Evolutionary conservation across 2,797 vertebrate species (phyloP), one percentile per base, ranked within the genome.

Genomic region (Lepilemur septentrionalis): DNA sequence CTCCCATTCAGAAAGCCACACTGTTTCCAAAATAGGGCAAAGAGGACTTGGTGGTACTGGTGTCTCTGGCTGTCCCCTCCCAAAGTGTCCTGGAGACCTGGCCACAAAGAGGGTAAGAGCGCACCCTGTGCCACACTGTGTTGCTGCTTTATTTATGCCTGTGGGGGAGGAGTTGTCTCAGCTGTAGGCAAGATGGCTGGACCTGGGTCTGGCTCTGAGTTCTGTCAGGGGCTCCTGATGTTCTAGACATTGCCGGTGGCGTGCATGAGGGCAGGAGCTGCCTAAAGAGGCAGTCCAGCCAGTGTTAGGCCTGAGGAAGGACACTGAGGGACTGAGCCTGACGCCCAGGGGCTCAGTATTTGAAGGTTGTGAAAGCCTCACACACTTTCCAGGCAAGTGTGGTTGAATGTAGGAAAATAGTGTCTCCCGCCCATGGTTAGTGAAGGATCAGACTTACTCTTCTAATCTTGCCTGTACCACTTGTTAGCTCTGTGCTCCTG

Each of bases 251-350:
- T 1, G 0, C 32, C 38, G 18, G 69, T 46, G 20, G 22, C 8
- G 12, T 7, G 7, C 10, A 28, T 5, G 25, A 46, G 50, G 17
- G 28, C 1, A 22, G 10, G 4, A 9, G 38, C 3, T 52, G 3
- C 13, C 38, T n/a, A 57, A 30, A 89, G 23, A n/a, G 52, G n/a
- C 15, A 17, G 0, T 22, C 11, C 1, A 28, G 67, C 35, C 14
- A 70, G 12, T 0, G 1, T 65, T 15, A 50, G 38, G 18, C 13
- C 59, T 8, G 14, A 81, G 14, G 28, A 86, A 50, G 23, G 23
- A 22, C 25, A 28, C 4, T 7, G 17, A 48, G 7, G 14, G 10
- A 30, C 63, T 61, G 55, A 91, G 41, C 30, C 57, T 55, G 80
- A 84, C 83, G 69, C 23, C n/a, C 28, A 23, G 30, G 72, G 8